Conservation (phyloP, 2,888 invertebrate genomes). For the Lysandra coridon region DNA sequence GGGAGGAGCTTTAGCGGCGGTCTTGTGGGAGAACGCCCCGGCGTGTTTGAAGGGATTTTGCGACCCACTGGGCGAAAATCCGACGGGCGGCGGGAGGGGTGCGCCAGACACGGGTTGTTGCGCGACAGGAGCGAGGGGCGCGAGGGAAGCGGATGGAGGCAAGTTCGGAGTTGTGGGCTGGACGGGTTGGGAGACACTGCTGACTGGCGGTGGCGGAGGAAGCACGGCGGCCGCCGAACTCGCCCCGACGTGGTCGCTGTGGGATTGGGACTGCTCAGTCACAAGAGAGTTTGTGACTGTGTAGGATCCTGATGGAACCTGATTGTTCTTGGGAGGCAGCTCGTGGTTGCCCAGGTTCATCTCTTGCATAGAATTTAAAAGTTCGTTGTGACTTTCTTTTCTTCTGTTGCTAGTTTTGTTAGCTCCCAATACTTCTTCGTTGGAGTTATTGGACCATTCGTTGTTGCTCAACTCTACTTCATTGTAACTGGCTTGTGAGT, state of each 20-base stretch:
- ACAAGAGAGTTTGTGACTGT: conserved; percentile 19
- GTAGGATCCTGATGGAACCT: conserved; percentile 13
- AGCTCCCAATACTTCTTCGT: conserved; percentile 49
- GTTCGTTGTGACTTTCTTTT: conserved; percentile 58
- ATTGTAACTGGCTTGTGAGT: conserved; percentile 56
- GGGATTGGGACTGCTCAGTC: conserved; percentile 12
- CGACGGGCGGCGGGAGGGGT: conserved; percentile 40
- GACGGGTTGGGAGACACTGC: conserved; percentile 30
- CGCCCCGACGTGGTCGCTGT: not conserved
- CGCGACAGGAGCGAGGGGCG: conserved; percentile 33
- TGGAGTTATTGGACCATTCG: conserved; percentile 59
- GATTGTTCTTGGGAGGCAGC: conserved; percentile 42
- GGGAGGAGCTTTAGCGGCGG: conserved; percentile 51
- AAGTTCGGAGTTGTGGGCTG: conserved; percentile 3
- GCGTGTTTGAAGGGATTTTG: conserved; percentile 72
- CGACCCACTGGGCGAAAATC: conserved; percentile 42
- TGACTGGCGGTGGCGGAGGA: conserved; percentile 20
- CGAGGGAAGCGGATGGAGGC: conserved; percentile 33
- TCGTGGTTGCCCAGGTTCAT: conserved; percentile 63
- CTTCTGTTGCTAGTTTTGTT: conserved; percentile 50
- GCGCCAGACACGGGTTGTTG: conserved; percentile 29
- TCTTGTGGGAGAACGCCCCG: conserved; percentile 74
- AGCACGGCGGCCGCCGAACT: not conserved
- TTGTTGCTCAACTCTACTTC: conserved; percentile 55
- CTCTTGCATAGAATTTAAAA: conserved; percentile 61